Evolutionary conservation across 2,888 invertebrate genomes (phyloP).

Genomic region (Gastrophysa polygoni): DNA sequence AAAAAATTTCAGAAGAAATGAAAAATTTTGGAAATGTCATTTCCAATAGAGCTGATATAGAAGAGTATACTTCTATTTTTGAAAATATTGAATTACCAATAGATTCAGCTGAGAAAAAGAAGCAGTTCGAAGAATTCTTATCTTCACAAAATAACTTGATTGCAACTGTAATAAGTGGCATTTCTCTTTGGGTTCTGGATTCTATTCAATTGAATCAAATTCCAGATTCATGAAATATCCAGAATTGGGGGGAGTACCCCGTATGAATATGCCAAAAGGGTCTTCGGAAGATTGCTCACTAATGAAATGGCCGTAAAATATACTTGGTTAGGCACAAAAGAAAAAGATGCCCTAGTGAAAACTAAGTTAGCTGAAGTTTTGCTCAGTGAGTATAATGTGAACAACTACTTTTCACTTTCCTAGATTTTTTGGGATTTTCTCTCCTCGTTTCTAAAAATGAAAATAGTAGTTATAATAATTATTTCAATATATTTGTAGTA

Average conservation of each 20-base stretch:
- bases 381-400: conserved; percentile 4
- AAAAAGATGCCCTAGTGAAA: conserved; percentile 5
- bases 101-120: conserved; percentile 5
- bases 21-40: conserved; percentile 1
- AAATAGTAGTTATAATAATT: too few relatives aligned
- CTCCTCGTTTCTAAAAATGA: too few relatives aligned
- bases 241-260: conserved; percentile 1
- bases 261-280: conserved; percentile 4
- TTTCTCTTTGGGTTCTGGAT: background rate
- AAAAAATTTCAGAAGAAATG: conserved; percentile 6
- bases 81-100: background rate
- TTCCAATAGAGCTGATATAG: background rate
- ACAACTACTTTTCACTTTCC: too few relatives aligned
- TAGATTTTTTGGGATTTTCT: too few relatives aligned
- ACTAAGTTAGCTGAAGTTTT: conserved; percentile 5
- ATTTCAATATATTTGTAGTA: too few relatives aligned
- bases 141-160: conserved; percentile 4
- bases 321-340: conserved; percentile 5
- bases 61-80: background rate
- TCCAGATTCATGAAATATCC: conserved; percentile 9
- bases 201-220: background rate
- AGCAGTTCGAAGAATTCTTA: conserved; percentile 5
- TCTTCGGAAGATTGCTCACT: conserved; percentile 5
- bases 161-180: conserved; percentile 10
- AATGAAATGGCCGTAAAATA: background rate